Evolutionary conservation across 2,888 invertebrate genomes (phyloP), one percentile per base, ranked within the genome.

Genomic region (Furcula furcula): DNA sequence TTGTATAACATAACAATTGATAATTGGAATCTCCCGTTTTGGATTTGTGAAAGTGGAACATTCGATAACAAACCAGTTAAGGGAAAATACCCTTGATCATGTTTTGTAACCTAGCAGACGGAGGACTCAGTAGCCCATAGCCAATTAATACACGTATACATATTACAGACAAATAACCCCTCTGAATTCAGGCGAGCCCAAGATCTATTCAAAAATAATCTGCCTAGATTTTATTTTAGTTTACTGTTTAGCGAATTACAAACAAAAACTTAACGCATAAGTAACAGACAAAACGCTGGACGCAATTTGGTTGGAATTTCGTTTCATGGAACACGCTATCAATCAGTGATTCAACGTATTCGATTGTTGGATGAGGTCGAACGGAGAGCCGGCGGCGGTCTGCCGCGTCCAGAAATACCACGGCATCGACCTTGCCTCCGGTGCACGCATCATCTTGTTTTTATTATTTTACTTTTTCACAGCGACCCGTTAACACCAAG

Each of bases 401-500:
- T 73, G 73, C 73, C 70, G 73, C 62, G 72, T 82, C 79, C 82
- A 69, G 72, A 85, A 85, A 86, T 85, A 85, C 72, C 73, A 54
- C 82, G 76, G 70, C 83, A 80, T 71, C 85, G 85, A 84, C 86
- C 84, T 86, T 86, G 85, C 65, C 67, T 78, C 63, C 60, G 69
- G 71, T 82, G 83, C 80, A 81, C 75, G 76, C 76, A 71, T 63
- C 64, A 58, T 62, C 60, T 73, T 82, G 78, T 81, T 81, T 82
- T 82, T 79, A 78, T 81, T 81, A 76, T 81, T 80, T 76, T 59
- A 62, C 69, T 73, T 80, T 82, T 78, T 72, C 67, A 63, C 61
- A 53, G 47, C 55, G 64, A 72, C 59, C 65, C 64, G 66, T 70
- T 70, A 64, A 59, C 63, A 65, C 55, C 76, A 83, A 84, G 84